Evolutionary conservation across 30 jellyfish, hydroid and myxozoan species (phyloP).

Genomic region (Catostylus mosaicus): DNA sequence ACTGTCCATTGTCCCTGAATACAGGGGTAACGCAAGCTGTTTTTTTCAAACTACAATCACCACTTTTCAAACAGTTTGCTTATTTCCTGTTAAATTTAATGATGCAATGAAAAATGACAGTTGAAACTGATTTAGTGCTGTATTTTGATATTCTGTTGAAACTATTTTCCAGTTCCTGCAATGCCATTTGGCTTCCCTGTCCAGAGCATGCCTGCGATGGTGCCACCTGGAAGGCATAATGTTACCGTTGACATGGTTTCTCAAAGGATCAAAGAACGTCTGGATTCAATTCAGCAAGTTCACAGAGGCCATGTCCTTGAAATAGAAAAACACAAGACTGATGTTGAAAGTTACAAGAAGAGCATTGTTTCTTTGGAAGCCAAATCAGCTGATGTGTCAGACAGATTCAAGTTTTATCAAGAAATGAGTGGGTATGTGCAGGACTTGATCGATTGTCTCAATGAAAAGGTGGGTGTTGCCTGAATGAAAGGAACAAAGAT

Average conservation of each 20-base stretch:
- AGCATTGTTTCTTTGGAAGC: slow-evolving; percentile 80
- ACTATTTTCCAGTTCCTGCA: slow-evolving; percentile 41
- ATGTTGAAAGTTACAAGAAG: slow-evolving; percentile 58
- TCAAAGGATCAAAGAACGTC: slow-evolving; percentile 76
- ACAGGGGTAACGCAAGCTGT: no score
- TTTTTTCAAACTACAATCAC: no score
- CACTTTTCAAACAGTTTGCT: no score
- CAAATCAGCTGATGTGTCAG: slow-evolving; percentile 85
- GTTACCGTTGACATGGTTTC: slow-evolving; percentile 86
- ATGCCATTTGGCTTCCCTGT: slow-evolving; percentile 61
- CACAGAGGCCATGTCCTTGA: slow-evolving; percentile 86
- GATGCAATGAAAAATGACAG: no score
- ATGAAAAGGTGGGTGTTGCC: slow-evolving; percentile 84
- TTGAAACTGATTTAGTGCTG: no score
- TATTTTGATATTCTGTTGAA: no score
- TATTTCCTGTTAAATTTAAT: no score
- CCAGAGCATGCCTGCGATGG: slow-evolving; percentile 61
- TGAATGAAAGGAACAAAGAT: not conserved
- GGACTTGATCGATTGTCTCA: slow-evolving; percentile 92
- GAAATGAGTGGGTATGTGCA: slow-evolving; percentile 92
- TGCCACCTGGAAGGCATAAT: slow-evolving; percentile 37
- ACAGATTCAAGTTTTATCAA: slow-evolving; percentile 85
- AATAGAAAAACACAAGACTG: slow-evolving; percentile 70
- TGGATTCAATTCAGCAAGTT: slow-evolving; percentile 80
- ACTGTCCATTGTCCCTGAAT: no score